A percentile compares a stretch with the other conserved stretches of the same genome.
These are phyloP conservation scores for Siniperca obscura DNA, from an alignment of 2,797 vertebrate species.

Conservation along the genomic window DNA sequence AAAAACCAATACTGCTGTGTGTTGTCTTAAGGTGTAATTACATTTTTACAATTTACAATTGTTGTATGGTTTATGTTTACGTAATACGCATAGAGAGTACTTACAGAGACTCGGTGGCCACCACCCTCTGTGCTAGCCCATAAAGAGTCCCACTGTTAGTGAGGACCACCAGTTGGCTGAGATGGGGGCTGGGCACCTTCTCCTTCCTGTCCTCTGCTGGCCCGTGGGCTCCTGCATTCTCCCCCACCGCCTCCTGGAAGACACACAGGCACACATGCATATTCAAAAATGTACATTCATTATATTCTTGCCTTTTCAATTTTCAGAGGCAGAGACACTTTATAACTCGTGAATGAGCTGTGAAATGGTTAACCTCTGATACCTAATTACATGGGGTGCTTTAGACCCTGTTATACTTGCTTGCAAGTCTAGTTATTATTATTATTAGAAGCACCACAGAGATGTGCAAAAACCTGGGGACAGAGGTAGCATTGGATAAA, in stretches of 20 bases:
- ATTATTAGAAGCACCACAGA: not conserved
- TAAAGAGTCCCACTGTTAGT: constrained; percentile 90
- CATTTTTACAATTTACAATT: not conserved
- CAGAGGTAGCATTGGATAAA: not conserved
- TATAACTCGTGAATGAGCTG: not conserved
- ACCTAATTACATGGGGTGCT: not conserved
- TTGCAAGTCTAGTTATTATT: not conserved
- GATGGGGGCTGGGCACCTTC: constrained; percentile 96
- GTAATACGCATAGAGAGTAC: constrained; percentile 55
- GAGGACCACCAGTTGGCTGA: constrained; percentile 94
- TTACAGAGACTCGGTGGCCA: constrained; percentile 98
- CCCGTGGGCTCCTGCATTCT: constrained; percentile 85
- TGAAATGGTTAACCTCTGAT: not conserved
- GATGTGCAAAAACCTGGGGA: not conserved
- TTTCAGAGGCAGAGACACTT: not conserved
- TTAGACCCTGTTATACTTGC: not conserved
- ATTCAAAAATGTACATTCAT: not conserved
- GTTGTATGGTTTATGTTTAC: not conserved
- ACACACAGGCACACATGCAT: constrained; percentile 15
- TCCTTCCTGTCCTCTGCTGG: constrained; percentile 95
- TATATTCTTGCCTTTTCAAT: not conserved
- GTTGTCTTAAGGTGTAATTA: not conserved
- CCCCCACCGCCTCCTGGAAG: constrained; percentile 88
- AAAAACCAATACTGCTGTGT: not conserved
- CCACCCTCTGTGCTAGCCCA: constrained; percentile 94